Evolutionary conservation across 2,797 vertebrate genomes (phyloP).

Genomic region (Thunnus albacares): DNA sequence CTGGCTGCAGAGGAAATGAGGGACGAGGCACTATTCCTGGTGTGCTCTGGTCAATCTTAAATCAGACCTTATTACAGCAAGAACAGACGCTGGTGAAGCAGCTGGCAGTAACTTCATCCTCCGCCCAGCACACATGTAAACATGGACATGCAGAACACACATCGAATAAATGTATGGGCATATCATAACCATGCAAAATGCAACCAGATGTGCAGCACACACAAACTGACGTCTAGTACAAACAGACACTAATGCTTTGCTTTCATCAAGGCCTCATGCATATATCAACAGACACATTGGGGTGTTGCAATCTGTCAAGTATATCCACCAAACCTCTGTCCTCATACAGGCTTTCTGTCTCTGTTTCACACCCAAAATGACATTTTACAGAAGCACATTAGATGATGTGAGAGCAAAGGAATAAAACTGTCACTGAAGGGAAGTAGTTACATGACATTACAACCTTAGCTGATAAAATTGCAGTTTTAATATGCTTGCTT

Average conservation of each 20-base stretch:
- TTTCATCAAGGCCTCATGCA: slow-evolving; percentile 41
- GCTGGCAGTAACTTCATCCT: slow-evolving; percentile 31
- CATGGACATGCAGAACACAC: not conserved
- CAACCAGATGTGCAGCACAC: slow-evolving; percentile 31
- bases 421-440: not conserved
- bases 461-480: not conserved
- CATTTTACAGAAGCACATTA: not conserved
- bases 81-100: slow-evolving; percentile 37
- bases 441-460: not conserved
- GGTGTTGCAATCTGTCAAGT: slow-evolving; percentile 35
- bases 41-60: slow-evolving; percentile 59
- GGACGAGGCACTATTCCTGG: slow-evolving; percentile 43
- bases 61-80: slow-evolving; percentile 65
- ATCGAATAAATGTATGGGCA: slow-evolving; percentile 5
- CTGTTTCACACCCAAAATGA: not conserved
- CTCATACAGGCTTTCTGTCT: not conserved
- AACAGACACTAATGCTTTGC: slow-evolving; percentile 22
- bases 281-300: slow-evolving; percentile 34
- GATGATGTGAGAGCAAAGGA: not conserved
- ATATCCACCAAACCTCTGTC: not conserved
- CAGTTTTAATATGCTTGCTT: not conserved
- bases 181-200: slow-evolving; percentile 24
- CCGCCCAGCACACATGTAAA: not conserved
- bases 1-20: slow-evolving; percentile 65
- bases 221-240: not conserved